Base-by-base conservation (phyloP, 1,140 invertebrate species). In the Pseudomyrmex dendroicus region DNA sequence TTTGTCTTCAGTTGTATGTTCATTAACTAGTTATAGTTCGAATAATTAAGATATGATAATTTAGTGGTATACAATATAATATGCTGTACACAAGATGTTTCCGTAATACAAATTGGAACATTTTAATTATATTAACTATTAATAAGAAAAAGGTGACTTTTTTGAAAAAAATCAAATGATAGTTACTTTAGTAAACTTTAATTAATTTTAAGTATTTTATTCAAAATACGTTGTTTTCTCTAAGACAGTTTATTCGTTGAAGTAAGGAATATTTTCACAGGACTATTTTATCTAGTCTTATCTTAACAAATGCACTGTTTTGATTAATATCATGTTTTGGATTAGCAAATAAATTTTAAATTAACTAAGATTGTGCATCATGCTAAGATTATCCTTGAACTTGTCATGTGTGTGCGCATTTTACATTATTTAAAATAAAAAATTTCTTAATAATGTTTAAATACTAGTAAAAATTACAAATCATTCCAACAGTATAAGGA, bases 321-420 rank as follows among this genome's bases (percentile, higher is more conserved):
- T 12, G 48, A 77, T 66, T 66, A 44, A 77, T 67, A n/a, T 67
- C 46, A 20, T 44, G 48, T 35, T 64, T 52, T 44, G n/a, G 20
- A 64, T 76, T 64, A 20, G 15, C n/a, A 77, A 77, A 77, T 67
- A 66, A 44, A 76, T 77, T 77, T 77, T 56, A 66, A 12, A 54
- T 66, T 54, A 20, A 66, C 25, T 77, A 20, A 0, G 22, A 12
- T 2, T 76, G 64, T 52, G 62, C 17, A 35, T 52, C 17, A 25
- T 0, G 17, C 8, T 54, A 44, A 20, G 54, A 77, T 67, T 9
- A n/a, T 44, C 62, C 13, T 15, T 54, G 50, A 66, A 25, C 20
- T 20, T 15, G n/a, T 17, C 13, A 25, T 25, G 25, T 0, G 25
- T 25, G 25, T 25, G 25, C 25, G 3, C 25, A 25, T 25, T 25